Conservation (phyloP, 2,888 invertebrate genomes). For the Deroplatys truncata region DNA sequence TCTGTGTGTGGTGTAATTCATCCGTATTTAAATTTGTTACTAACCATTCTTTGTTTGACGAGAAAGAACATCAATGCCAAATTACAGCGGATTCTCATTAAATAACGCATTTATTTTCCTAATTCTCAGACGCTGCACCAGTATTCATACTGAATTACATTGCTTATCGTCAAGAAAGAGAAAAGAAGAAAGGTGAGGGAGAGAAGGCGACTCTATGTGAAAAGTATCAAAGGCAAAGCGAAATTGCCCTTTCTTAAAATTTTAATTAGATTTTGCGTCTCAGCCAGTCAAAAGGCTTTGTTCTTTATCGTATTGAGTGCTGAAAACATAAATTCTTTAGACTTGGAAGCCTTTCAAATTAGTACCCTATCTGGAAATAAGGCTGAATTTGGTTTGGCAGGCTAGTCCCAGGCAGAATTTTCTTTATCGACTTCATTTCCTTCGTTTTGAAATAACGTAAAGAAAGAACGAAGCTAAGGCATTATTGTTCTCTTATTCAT, state of each 20-base stretch:
- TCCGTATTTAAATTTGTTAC: too few relatives aligned
- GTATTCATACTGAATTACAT: neutral
- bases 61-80: too few relatives aligned
- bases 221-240: neutral
- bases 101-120: neutral
- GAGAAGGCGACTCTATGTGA: neutral
- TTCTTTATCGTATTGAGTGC: neutral
- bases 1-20: too few relatives aligned
- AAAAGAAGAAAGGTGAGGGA: neutral
- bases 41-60: too few relatives aligned
- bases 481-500: neutral
- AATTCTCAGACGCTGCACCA: neutral
- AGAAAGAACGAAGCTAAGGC: neutral
- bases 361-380: neutral
- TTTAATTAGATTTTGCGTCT: neutral
- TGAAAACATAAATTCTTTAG: neutral
- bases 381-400: neutral
- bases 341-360: neutral
- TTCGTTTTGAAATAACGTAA: neutral
- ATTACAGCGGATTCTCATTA: neutral
- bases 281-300: neutral
- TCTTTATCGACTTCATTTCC: neutral
- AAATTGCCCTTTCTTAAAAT: neutral
- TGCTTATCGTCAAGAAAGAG: neutral
- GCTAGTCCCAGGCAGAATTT: neutral